Base-by-base conservation (phyloP, 2,797 vertebrate species). In the Pseudochromis fuscus region DNA sequence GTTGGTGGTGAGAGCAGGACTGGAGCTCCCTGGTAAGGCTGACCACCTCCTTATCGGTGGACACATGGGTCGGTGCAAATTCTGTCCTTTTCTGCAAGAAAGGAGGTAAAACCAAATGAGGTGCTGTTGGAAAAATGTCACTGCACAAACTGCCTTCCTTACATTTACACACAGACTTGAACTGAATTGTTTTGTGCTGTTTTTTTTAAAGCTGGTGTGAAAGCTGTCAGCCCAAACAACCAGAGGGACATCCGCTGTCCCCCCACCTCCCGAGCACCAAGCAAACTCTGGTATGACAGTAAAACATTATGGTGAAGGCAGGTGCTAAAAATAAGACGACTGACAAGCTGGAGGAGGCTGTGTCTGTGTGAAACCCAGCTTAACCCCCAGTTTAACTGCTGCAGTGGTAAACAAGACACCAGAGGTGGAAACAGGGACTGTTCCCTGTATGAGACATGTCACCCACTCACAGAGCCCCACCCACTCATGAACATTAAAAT, bases 1-100 rank as follows among this genome's bases (percentile, higher is more conserved):
- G 72, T 18, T 56, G 68, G 44, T 87, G 64, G 64, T 86, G 92
- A 60, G 74, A 60, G 85, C 28, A 81, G 53, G 76, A 72, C 77
- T 78, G 61, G 16, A 19, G 80, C 49, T 75, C 83, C 62, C 7
- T 42, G 50, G 18, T 60, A 6, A 45, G 31, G 25, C 38, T 40
- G 42, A 12, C 7, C 4, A 8, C 46, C 35, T 46, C 49, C 31
- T 44, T n/a, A 44, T 31, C 40, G 8, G 27, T 21, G 51, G 24
- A 24, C 15, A 40, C 19, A 4, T 37, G 49, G 27, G 57, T 21
- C 5, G 44, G 33, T 31, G 37, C 19, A 38, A 21, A 31, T 35
- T 31, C 48, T 4, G 46, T 45, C 11, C 18, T 71, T 46, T n/a
- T 8, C 79, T 85, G 73, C 11, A 57, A 57, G n/a, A 33, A 18